Base-by-base conservation (phyloP, 2,888 invertebrate genomes). In the Diarsia brunnea region DNA sequence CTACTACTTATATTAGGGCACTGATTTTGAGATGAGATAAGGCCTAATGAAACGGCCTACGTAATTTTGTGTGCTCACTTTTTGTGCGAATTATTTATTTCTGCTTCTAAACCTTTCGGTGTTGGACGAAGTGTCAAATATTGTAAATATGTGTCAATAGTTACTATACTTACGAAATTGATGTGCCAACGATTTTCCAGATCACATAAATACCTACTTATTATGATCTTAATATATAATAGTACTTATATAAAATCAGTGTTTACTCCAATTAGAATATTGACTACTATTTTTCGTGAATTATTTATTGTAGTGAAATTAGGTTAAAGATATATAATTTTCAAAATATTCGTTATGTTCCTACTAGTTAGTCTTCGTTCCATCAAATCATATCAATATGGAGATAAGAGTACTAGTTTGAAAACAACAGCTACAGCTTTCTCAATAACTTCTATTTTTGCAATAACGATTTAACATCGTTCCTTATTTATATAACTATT, bases 111-210 rank as follows among this genome's bases (percentile, higher is more conserved):
- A 31, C 27, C 47, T 49, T 27, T 38, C 3, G 7, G 7, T 63
- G 16, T 31, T 31, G 27, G 75, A 49, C 21, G 21, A 19, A 82
- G 90, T 92, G 92, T 90, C 90, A 92, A 91, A 79, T 86, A 27
- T 66, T 78, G 81, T 83, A 87, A 79, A 73, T 78, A 84, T 2
- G 38, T 81, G 78, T 75, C 82, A 87, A 75, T 71, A 74, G 43
- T 60, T 75, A 87, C 78, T 49, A 31, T 75, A 87, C 78, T 49
- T 31, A 88, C 79, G 82, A 90, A 89, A 90, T 85, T 88, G 79
- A 89, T 89, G 92, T 93, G 93, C 93, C 93, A 92, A 85, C n/a
- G 65, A 58, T 71, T 81, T 78, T 80, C 24, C 73, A 84, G 87
- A 88, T 79, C 69, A 83, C 89, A 89, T 91, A 83, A 78, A 81